These are phyloP conservation scores for Platichthys stellatus DNA, from an alignment of 2,113 vertebrate species.

Conservation along the genomic window DNA sequence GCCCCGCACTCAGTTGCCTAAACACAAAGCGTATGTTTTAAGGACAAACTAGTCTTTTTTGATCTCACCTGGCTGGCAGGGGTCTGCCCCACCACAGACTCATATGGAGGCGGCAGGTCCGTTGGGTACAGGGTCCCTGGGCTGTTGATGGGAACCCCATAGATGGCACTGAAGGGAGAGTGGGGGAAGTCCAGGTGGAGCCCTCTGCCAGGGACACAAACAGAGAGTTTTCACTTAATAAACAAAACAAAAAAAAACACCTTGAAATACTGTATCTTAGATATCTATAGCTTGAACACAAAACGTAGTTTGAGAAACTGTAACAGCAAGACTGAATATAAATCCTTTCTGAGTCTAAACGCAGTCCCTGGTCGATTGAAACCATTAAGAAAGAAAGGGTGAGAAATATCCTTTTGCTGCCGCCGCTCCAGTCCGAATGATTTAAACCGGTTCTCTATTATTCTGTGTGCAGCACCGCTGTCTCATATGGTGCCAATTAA, in stretches of 20 bases:
- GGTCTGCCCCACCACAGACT: slow-evolving; percentile 90
- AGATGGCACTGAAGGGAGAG: slow-evolving; percentile 90
- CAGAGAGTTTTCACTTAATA: slow-evolving; percentile 11
- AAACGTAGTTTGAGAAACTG: too few relatives aligned
- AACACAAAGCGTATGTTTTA: neutral
- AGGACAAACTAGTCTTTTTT: neutral
- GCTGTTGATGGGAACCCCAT: slow-evolving; percentile 93
- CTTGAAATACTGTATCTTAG: neutral
- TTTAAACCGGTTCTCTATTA: slow-evolving; percentile 3
- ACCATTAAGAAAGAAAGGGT: slow-evolving; percentile 2
- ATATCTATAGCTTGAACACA: slow-evolving; percentile 1
- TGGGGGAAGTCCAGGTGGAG: slow-evolving; percentile 92
- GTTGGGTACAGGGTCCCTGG: slow-evolving; percentile 91
- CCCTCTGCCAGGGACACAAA: slow-evolving; percentile 79
- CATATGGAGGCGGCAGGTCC: slow-evolving; percentile 95
- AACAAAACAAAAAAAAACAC: neutral
- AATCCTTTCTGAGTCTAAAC: slow-evolving; percentile 5
- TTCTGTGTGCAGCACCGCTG: slow-evolving; percentile 19
- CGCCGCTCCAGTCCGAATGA: slow-evolving; percentile 5
- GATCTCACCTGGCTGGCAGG: slow-evolving; percentile 88
- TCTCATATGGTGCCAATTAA: slow-evolving; percentile 68
- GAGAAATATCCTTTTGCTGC: slow-evolving; percentile 18
- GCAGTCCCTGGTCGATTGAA: neutral
- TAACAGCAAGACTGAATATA: neutral
- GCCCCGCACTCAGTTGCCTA: neutral